Conservation (phyloP, 2,113 vertebrate species). For the Puntigrus tetrazona region DNA sequence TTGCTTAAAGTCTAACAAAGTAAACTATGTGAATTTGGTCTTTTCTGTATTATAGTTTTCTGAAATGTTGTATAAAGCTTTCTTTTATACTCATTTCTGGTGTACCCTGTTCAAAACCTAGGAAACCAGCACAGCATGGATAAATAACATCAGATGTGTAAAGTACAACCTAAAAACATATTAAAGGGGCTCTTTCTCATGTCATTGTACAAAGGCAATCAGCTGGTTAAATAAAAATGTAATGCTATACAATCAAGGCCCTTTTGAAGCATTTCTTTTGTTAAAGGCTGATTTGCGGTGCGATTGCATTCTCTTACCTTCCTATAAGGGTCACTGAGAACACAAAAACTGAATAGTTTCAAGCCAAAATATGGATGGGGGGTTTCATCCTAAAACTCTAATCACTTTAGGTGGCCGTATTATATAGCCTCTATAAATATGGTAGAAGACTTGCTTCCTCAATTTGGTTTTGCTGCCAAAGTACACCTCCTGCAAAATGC, state of each 20-base stretch:
- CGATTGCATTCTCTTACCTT: slow-evolving; percentile 9
- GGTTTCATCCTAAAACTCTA: background rate
- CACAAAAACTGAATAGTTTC: background rate
- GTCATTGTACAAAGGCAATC: slow-evolving; percentile 18
- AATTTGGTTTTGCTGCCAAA: background rate
- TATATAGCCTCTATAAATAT: background rate
- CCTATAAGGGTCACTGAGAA: background rate
- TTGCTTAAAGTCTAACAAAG: background rate
- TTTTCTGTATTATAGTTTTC: background rate
- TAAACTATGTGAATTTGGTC: background rate
- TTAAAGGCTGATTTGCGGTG: slow-evolving; percentile 9
- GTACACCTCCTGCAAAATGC: background rate
- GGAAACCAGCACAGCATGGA: background rate
- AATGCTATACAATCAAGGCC: slow-evolving; percentile 3
- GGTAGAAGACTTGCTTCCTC: background rate
- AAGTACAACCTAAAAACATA: background rate
- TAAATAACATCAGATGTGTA: background rate
- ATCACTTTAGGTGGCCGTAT: background rate
- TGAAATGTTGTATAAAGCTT: background rate
- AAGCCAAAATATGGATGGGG: too few species aligned
- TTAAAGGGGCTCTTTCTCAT: background rate
- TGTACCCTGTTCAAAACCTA: background rate
- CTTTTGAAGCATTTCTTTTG: slow-evolving; percentile 5
- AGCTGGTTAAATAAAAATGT: slow-evolving; percentile 9
- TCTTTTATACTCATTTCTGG: background rate